A percentile compares a stretch with the other conserved stretches of the same genome.
Conservation (phyloP, 2,797 vertebrate species). For the Catharus ustulatus region DNA sequence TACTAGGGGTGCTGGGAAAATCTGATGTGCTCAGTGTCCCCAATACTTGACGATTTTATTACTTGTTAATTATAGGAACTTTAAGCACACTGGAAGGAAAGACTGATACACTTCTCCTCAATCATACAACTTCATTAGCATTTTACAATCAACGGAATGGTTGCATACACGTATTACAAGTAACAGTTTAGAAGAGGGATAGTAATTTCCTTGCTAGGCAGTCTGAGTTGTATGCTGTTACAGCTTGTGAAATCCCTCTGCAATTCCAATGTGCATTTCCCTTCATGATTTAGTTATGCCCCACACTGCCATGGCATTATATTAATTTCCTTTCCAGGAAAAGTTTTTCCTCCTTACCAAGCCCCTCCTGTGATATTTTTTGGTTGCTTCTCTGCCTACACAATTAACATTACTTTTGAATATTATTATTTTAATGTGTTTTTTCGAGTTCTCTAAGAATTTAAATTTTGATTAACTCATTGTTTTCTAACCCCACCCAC, state of each 20-base stretch:
- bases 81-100: not conserved
- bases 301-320: not conserved
- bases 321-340: not conserved
- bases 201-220: not conserved
- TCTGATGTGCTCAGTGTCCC: not conserved
- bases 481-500: not conserved
- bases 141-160: not conserved
- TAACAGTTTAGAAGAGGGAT: not conserved
- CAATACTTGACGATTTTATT: not conserved
- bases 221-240: not conserved
- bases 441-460: not conserved
- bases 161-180: not conserved
- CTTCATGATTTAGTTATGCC: not conserved
- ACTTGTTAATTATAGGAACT: not conserved
- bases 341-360: not conserved
- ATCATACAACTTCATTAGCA: not conserved
- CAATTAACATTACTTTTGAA: not conserved
- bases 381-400: not conserved
- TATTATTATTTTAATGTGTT: not conserved
- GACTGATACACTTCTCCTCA: not conserved
- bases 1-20: not conserved
- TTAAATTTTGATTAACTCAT: not conserved
- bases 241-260: not conserved
- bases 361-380: not conserved
- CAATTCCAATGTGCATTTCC: not conserved